A percentile compares a stretch with the other conserved stretches of the same genome.
Evolutionary conservation across 2,113 vertebrate genomes (phyloP).

Genomic region (Caracal caracal): DNA sequence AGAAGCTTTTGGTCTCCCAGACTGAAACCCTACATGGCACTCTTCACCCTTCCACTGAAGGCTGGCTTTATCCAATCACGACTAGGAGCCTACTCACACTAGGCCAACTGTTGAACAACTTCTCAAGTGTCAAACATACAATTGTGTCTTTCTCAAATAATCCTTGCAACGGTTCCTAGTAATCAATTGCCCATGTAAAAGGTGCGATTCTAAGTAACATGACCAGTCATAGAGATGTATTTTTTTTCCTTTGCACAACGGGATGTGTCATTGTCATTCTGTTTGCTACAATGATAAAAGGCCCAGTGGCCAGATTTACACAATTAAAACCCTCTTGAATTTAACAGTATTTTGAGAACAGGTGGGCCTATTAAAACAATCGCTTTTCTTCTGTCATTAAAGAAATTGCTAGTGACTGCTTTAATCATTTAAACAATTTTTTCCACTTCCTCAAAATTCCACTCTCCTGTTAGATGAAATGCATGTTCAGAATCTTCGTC

Average conservation of each 20-base stretch:
- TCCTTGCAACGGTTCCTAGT: neutral
- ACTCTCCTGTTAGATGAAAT: neutral
- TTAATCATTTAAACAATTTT: neutral
- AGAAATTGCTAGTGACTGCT: conserved; percentile 15
- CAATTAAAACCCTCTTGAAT: neutral
- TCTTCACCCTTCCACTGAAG: neutral
- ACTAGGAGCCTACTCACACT: neutral
- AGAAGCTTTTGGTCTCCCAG: neutral
- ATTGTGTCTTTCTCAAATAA: conserved; percentile 10
- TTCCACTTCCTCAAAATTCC: neutral
- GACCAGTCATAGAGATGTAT: neutral
- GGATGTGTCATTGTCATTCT: neutral
- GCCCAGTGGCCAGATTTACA: neutral
- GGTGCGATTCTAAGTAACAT: neutral
- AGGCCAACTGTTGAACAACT: neutral
- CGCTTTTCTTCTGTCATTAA: conserved; percentile 32
- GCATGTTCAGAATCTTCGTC: neutral
- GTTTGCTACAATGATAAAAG: neutral
- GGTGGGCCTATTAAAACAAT: neutral
- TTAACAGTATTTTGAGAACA: neutral
- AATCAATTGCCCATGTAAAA: neutral
- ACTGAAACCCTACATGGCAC: neutral
- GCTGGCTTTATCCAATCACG: neutral
- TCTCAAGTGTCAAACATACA: neutral
- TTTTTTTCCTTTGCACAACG: neutral